Conservation (phyloP, 2,113 vertebrate genomes). For the Pandion haliaetus region DNA sequence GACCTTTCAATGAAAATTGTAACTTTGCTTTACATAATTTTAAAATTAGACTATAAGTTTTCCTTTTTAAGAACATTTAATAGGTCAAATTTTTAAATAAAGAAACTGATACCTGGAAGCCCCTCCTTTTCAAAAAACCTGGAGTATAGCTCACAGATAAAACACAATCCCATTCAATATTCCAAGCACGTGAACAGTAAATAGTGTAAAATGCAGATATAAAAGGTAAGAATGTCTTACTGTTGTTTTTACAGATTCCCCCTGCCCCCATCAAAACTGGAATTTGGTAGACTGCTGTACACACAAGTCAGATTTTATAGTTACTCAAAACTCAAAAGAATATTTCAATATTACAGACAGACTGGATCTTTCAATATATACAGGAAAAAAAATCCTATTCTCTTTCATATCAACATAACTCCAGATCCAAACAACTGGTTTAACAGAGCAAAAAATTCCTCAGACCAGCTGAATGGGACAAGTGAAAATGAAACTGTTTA, state of each 20-base stretch:
- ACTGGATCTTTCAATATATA: background rate
- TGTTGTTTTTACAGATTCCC: background rate
- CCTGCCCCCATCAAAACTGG: background rate
- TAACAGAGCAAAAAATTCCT: background rate
- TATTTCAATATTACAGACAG: background rate
- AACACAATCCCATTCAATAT: background rate
- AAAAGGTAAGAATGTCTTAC: background rate
- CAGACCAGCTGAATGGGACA: background rate
- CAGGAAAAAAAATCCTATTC: background rate
- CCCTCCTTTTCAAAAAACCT: background rate
- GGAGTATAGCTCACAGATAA: background rate
- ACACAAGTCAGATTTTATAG: background rate
- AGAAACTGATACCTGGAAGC: background rate
- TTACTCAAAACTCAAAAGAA: background rate
- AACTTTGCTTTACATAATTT: background rate
- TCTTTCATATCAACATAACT: background rate
- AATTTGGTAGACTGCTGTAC: background rate
- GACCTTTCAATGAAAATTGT: background rate
- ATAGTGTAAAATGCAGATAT: background rate
- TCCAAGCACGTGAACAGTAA: background rate
- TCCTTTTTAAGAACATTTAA: background rate
- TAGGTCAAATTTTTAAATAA: background rate
- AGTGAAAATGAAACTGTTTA: conserved; percentile 30
- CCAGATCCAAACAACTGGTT: background rate
- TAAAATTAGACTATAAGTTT: background rate